Percentiles rank a stretch among this genome's conserved stretches.
Evolutionary conservation across 1,140 invertebrate species (phyloP).

Genomic region (Drosophila teissieri): DNA sequence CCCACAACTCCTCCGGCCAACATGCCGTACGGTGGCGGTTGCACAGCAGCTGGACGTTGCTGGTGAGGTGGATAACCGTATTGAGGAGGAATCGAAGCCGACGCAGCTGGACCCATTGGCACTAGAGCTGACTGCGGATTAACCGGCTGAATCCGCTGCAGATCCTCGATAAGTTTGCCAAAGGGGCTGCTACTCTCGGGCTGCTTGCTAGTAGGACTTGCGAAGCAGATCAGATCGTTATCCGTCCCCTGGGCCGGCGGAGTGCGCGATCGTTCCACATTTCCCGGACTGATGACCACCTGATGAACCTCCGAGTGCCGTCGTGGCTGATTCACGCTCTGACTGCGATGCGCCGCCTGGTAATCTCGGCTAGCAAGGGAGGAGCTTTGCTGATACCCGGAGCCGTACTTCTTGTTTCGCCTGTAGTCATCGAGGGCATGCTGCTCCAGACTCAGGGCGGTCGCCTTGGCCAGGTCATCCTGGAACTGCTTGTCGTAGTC

Average conservation of each 20-base stretch:
- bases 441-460: slow-evolving; percentile 93
- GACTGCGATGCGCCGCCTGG: slow-evolving; percentile 54
- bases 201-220: slow-evolving; percentile 87
- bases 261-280: slow-evolving; percentile 82
- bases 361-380: slow-evolving; percentile 23
- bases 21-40: slow-evolving; percentile 46
- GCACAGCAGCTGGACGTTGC: slow-evolving; percentile 12
- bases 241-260: slow-evolving; percentile 85
- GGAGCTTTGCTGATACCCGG: slow-evolving; percentile 33
- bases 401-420: slow-evolving; percentile 84
- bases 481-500: slow-evolving; percentile 93
- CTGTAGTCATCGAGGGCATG: slow-evolving; percentile 92
- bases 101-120: slow-evolving; percentile 69
- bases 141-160: slow-evolving; percentile 84
- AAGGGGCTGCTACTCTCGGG: slow-evolving; percentile 84
- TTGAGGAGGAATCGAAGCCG: slow-evolving; percentile 40
- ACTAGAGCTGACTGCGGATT: slow-evolving; percentile 73
- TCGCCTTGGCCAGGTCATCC: slow-evolving; percentile 93
- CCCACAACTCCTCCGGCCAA: slow-evolving; percentile 6
- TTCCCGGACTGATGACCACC: slow-evolving; percentile 10
- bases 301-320: slow-evolving; percentile 85
- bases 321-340: slow-evolving; percentile 82
- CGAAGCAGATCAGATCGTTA: slow-evolving; percentile 89
- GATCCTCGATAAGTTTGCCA: slow-evolving; percentile 86
- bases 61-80: slow-evolving; percentile 24